Evolutionary conservation across 2,797 vertebrate genomes (phyloP).

Genomic region (Mormyrops boulengeri): DNA sequence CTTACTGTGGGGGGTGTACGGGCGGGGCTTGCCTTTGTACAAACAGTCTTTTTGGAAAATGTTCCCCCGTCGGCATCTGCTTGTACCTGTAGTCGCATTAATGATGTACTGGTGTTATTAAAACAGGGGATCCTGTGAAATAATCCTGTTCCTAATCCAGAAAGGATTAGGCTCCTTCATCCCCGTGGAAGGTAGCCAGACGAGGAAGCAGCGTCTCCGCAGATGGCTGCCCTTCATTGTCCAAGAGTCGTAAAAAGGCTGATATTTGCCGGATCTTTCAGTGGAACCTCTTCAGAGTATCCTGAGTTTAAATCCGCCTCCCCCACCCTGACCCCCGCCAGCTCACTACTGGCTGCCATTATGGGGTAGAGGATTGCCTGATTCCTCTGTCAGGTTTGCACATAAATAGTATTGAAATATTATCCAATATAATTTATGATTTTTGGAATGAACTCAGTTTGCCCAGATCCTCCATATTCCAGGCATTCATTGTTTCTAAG

Average conservation of each 20-base stretch:
- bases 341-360: background rate
- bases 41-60: constrained; percentile 28
- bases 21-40: constrained; percentile 19
- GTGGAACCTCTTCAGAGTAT: background rate
- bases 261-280: constrained; percentile 19
- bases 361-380: background rate
- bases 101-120: background rate
- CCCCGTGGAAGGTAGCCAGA: background rate
- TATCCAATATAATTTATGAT: background rate
- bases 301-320: background rate
- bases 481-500: background rate
- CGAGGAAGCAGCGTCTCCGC: background rate
- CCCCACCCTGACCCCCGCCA: background rate
- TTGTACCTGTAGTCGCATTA: background rate
- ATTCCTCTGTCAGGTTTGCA: background rate
- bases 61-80: constrained; percentile 17
- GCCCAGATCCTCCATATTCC: background rate
- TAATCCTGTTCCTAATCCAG: background rate
- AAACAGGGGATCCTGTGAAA: background rate
- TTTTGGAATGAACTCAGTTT: background rate
- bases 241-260: constrained; percentile 6
- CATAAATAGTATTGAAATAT: background rate
- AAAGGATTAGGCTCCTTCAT: background rate
- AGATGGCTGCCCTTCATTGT: background rate
- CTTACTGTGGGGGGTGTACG: constrained; percentile 21